Percentiles rank a stretch among this genome's conserved stretches.
Evolutionary conservation across 2,797 vertebrate species (phyloP).

Genomic region (Epinephelus malabaricus): DNA sequence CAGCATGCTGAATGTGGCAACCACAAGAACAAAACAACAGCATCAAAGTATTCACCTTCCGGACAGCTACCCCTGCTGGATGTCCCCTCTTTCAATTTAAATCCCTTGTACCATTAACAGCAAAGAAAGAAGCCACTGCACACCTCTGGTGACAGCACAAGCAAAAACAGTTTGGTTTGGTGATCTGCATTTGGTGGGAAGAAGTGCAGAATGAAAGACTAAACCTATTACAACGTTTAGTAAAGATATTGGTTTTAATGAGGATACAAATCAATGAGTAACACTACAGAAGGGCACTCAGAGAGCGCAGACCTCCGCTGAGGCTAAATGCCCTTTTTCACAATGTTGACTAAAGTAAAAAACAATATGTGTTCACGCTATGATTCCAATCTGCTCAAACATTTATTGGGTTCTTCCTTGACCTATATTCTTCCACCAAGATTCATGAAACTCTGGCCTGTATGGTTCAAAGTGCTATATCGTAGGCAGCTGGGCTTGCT

Average conservation of each 20-base stretch:
- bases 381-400: too few relatives aligned
- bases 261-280: neutral
- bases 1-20: slow-evolving; percentile 23
- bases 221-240: neutral
- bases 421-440: too few relatives aligned
- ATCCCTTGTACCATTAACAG: slow-evolving; percentile 7
- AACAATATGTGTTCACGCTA: too few relatives aligned
- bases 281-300: neutral
- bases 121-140: slow-evolving; percentile 4
- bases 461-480: too few relatives aligned
- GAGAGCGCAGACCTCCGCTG: too few relatives aligned
- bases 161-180: neutral
- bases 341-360: too few relatives aligned
- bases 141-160: slow-evolving; percentile 1
- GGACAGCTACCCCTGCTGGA: slow-evolving; percentile 41
- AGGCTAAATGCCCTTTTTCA: too few relatives aligned
- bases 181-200: neutral
- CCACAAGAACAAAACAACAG: slow-evolving; percentile 25
- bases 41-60: slow-evolving; percentile 45
- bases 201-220: neutral
- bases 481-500: too few relatives aligned
- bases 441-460: too few relatives aligned
- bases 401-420: too few relatives aligned
- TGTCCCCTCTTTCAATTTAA: slow-evolving; percentile 57
- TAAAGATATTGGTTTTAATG: slow-evolving; percentile 1